These are phyloP conservation scores for Hemitrygon akajei DNA, from an alignment of 2,797 vertebrate species.

Conservation along the genomic window DNA sequence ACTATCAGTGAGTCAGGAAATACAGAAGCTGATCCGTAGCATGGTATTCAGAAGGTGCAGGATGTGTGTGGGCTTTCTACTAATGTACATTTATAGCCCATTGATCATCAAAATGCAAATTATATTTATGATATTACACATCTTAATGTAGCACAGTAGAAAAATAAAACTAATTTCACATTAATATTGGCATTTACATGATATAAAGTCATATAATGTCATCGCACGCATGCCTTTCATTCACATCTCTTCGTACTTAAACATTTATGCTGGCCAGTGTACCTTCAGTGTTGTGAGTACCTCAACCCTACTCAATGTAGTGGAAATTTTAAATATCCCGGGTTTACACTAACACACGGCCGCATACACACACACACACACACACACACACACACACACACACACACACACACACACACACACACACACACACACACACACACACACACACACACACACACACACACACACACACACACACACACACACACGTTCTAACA, in stretches of 20 bases:
- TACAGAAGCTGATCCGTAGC: not conserved
- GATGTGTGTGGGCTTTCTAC: not conserved
- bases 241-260: not conserved
- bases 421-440: not conserved
- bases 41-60: not conserved
- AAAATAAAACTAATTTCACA: slow-evolving; percentile 18
- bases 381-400: no score
- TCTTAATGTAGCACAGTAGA: not conserved
- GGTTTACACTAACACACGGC: not conserved
- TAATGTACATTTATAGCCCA: not conserved
- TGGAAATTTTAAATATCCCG: not conserved
- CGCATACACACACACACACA: not conserved
- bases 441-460: no score
- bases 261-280: not conserved
- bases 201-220: not conserved
- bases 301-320: not conserved
- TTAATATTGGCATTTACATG: not conserved
- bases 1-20: not conserved
- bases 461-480: not conserved
- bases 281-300: not conserved
- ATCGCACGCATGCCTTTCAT: not conserved
- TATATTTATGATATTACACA: slow-evolving; percentile 5
- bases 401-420: not conserved
- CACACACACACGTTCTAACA: not conserved
- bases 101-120: not conserved